Evolutionary conservation across 1,140 invertebrate genomes (phyloP), one percentile per base, ranked within the genome.

Genomic region (Papilio machaon): DNA sequence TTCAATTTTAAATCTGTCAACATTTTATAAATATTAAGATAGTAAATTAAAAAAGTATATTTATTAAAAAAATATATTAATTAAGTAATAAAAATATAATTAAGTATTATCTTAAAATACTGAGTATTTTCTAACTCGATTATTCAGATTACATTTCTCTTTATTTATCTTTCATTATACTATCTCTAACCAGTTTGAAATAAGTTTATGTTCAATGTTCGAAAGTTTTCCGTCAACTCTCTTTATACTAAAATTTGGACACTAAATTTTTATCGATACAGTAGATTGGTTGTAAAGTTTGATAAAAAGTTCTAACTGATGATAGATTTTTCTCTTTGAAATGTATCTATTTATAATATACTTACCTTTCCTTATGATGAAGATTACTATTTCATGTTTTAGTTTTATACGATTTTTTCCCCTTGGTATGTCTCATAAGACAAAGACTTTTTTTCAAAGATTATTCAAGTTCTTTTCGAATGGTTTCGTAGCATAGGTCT

Each of bases 231-330:
- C 30, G 13, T 35, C 64, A 70, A 70, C 35, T 4, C 30, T 6
- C 11, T 35, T 17, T 70, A 38, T 70, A 70, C 10, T 70, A 6
- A 70, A 70, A 70, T 70, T 70, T 67, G 13, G 64, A 11, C 30
- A 67, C 11, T 67, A 15, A 67, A 35, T 67, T 67, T 67, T 70
- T 38, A 70, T 70, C 30, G 64, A 70, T 38, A 35, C 17, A 35
- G 11, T 70, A 38, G 1, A 70, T 70, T 38, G 0, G 60, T 35
- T 30, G n/a, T 8, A 70, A 15, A 67, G 0, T 13, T 35, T 13
- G 8, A 19, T 58, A 58, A 58, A 19, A 49, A 11, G 47, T 49
- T 49, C 9, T 10, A 58, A 9, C n/a, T 19, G 7, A 58, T 1
- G n/a, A 43, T 2, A 43, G 38, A 6, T 43, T 43, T 43, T 43